Conservation (phyloP, 2,888 invertebrate species). For the Rhimphoctona megacephalus region DNA sequence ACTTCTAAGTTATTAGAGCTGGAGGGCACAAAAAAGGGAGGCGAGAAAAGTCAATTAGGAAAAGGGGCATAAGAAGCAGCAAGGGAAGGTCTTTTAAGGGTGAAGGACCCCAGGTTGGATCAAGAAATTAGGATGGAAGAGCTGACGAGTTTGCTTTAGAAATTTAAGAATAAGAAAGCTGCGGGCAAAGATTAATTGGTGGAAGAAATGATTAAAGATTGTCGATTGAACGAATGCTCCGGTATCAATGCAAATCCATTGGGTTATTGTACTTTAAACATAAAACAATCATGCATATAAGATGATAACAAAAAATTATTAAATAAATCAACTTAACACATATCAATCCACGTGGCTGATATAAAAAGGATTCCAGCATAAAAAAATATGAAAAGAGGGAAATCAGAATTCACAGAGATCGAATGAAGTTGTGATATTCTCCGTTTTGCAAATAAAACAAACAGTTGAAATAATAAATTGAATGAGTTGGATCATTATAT, state of each 20-base stretch:
- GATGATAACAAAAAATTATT: background rate
- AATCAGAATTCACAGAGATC: background rate
- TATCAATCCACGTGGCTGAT: background rate
- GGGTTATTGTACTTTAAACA: background rate
- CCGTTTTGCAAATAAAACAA: background rate
- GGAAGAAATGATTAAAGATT: constrained; percentile 10
- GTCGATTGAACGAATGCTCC: too few species aligned
- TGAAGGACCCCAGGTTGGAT: background rate
- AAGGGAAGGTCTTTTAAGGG: background rate
- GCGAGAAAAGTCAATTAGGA: constrained; percentile 16
- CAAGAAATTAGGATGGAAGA: background rate
- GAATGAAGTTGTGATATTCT: background rate
- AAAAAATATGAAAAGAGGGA: background rate
- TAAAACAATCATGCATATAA: background rate
- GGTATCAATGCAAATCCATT: background rate
- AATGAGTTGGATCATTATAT: background rate
- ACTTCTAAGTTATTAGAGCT: background rate
- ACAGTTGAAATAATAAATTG: background rate
- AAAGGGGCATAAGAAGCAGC: background rate
- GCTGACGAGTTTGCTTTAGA: background rate
- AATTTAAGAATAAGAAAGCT: constrained; percentile 1
- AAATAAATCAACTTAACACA: too few species aligned
- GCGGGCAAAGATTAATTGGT: background rate
- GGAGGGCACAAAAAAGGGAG: background rate
- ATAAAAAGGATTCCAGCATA: background rate